Evolutionary conservation across 2,888 invertebrate species (phyloP).

Genomic region (Cenopis cana): DNA sequence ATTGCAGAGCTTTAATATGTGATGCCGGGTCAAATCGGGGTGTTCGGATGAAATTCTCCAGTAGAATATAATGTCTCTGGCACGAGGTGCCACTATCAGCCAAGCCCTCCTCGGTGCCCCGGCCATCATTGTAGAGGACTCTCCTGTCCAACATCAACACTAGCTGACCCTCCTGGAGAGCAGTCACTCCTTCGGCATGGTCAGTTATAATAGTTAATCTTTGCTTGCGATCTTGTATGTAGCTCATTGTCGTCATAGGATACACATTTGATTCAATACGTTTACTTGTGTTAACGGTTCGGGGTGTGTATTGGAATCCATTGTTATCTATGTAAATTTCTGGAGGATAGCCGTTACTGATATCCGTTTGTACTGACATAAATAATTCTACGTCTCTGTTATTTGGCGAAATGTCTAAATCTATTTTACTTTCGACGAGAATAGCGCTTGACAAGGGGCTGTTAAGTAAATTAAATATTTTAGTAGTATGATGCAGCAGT

Average conservation of each 20-base stretch:
- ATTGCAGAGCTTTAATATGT: conserved; percentile 49
- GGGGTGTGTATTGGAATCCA: conserved; percentile 94
- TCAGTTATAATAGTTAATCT: conserved; percentile 92
- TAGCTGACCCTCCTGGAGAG: conserved; percentile 94
- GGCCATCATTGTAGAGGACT: conserved; percentile 95
- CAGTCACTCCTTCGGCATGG: conserved; percentile 96
- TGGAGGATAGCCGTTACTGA: conserved; percentile 91
- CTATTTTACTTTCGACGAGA: conserved; percentile 91
- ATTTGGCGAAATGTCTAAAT: conserved; percentile 93
- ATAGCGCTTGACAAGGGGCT: conserved; percentile 89
- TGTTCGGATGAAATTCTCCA: conserved; percentile 65
- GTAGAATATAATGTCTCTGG: conserved; percentile 67
- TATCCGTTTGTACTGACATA: conserved; percentile 93
- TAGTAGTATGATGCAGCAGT: conserved; percentile 90
- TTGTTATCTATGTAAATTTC: conserved; percentile 95
- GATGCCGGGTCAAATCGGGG: conserved; percentile 39
- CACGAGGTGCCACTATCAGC: conserved; percentile 92
- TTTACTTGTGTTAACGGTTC: conserved; percentile 90
- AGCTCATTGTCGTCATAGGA: conserved; percentile 95
- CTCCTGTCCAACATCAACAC: conserved; percentile 97
- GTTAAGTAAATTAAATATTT: conserved; percentile 89
- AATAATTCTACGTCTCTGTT: conserved; percentile 95
- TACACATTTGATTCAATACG: conserved; percentile 97
- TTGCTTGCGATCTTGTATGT: conserved; percentile 89
- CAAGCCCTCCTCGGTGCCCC: conserved; percentile 97